Base-by-base conservation (phyloP, 2,888 invertebrate genomes). In the Clusia tigrina region DNA sequence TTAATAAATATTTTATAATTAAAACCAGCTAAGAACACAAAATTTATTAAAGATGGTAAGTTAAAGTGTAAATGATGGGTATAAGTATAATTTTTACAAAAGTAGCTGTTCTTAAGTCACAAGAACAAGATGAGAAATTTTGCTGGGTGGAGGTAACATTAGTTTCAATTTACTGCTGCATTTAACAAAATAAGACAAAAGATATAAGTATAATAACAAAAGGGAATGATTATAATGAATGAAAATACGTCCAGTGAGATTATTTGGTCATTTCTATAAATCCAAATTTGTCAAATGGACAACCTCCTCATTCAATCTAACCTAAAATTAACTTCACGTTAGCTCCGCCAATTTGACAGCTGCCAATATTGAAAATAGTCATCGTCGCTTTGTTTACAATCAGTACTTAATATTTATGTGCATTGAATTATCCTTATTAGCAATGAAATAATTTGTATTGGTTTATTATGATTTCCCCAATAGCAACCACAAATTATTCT, bases 401-500 rank as follows among this genome's bases (percentile, higher is more conserved):
- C 73, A 74, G 73, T 20, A 48, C 48, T 74, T 67, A 69, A 76
- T 74, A 74, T 75, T 3, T 23, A 2, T 9, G 17, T 25, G 53
- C 15, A 3, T 15, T n/a, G 24, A 6, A 6, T 53, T 12, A 24
- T 25, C 10, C 52, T 20, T 52, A 17, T 48, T 48, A 10, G 52
- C 52, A 24, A 9, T 52, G 12, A 52, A 10, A 23, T 18, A 48
- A 48, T 48, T 52, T 52, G 17, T 52, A 22, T 60, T 20, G 20
- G 51, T 61, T 53, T 10, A 38, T 58, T 42, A 24, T 22, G 10
- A 64, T 54, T 17, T 5, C 0, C 37, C 61, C 57, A 85, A 1
- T 84, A 94, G 98, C 96, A 97, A 91, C 96, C 96, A 71, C 98
- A 98, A 87, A 98, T 99, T 76, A 89, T 99, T 78, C 87, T 99